phyloP scores from a whole-genome alignment of 2,797 vertebrate species.

The Gymnoscopelus microlampas region DNA sequence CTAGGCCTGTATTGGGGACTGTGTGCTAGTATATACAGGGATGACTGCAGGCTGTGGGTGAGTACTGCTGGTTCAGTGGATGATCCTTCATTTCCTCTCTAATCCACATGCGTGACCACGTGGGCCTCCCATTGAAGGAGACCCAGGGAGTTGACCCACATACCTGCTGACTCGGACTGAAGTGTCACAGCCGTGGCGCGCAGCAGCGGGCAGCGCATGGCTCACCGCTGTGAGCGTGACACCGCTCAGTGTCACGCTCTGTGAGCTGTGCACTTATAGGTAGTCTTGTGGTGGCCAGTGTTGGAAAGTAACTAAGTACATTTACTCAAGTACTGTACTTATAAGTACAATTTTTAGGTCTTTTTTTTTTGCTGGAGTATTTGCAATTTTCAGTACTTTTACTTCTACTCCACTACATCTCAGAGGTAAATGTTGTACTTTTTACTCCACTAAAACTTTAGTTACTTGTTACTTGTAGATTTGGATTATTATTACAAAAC shows the following conservation, averaged over 20 bases:
- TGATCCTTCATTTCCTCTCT: slow-evolving; percentile 84
- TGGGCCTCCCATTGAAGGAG: slow-evolving; percentile 80
- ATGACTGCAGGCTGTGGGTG: slow-evolving; percentile 40
- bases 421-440: no score
- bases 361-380: no score
- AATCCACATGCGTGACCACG: slow-evolving; percentile 76
- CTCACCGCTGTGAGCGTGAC: slow-evolving; percentile 62
- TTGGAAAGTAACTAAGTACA: no score
- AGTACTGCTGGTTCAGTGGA: slow-evolving; percentile 70
- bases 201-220: slow-evolving; percentile 44
- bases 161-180: slow-evolving; percentile 80
- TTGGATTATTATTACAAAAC: no score
- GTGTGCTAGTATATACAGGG: not conserved
- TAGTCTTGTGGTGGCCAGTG: slow-evolving; percentile 32
- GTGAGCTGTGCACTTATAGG: slow-evolving; percentile 44
- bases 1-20: not conserved
- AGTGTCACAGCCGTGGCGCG: slow-evolving; percentile 60
- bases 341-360: no score
- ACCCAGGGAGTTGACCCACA: slow-evolving; percentile 82
- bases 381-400: no score
- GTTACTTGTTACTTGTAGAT: no score
- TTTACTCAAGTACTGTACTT: no score
- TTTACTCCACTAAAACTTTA: no score
- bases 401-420: no score
- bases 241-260: slow-evolving; percentile 53